Evolutionary conservation across 2,888 invertebrate genomes (phyloP).

Genomic region (Xestia ashworthii): DNA sequence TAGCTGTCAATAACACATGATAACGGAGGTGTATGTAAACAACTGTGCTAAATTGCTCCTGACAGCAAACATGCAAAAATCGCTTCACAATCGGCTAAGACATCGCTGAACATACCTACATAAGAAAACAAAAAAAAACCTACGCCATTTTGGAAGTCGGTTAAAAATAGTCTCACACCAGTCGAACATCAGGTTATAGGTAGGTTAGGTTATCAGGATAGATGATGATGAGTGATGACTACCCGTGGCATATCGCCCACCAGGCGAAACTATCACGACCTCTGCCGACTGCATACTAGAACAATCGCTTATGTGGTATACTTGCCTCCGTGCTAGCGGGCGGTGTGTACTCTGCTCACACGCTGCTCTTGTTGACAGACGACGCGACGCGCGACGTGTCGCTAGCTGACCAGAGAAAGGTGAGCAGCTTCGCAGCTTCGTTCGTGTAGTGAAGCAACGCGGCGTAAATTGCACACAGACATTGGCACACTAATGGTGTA

Average conservation of each 20-base stretch:
- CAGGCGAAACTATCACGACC: neutral
- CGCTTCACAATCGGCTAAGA: no score
- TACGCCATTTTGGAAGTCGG: no score
- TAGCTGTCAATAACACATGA: neutral
- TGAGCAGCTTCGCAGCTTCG: constrained; percentile 28
- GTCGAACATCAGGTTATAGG: neutral
- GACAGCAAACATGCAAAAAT: no score
- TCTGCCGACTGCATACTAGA: neutral
- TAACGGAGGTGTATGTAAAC: neutral
- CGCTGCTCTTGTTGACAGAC: constrained; percentile 10
- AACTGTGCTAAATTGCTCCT: neutral
- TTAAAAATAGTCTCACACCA: neutral
- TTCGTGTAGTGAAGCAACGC: constrained; percentile 36
- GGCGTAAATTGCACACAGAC: constrained; percentile 41
- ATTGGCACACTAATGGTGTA: constrained; percentile 36
- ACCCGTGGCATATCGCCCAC: no score
- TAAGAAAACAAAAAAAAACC: no score
- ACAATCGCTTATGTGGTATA: neutral
- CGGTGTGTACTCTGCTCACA: neutral
- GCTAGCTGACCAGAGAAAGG: constrained; percentile 27
- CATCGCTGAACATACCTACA: neutral
- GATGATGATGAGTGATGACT: neutral
- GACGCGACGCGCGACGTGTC: neutral
- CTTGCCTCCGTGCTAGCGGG: neutral
- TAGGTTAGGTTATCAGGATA: neutral